Percentiles rank a stretch among this genome's conserved stretches.
phyloP scores from a whole-genome alignment of 2,797 vertebrate species.

The Gephyroberyx darwinii region DNA sequence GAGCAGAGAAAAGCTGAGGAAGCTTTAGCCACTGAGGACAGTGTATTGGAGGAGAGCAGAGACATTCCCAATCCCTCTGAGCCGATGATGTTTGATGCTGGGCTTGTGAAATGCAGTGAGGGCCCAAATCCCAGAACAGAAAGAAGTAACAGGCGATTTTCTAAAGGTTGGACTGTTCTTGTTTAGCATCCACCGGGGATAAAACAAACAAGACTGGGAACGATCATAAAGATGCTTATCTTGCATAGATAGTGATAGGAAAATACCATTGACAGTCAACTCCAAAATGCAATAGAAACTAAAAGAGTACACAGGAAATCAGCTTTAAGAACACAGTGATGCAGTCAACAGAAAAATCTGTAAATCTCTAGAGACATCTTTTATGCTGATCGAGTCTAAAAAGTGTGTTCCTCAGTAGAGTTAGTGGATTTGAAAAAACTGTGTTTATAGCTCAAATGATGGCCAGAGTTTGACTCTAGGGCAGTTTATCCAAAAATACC shows the following conservation, averaged over 20 bases:
- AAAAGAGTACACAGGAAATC: background rate
- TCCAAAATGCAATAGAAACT: background rate
- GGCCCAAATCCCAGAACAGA: slow-evolving; percentile 14
- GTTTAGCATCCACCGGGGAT: background rate
- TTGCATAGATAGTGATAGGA: background rate
- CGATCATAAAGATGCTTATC: background rate
- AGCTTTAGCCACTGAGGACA: background rate
- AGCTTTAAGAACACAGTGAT: background rate
- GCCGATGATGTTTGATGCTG: too few species aligned
- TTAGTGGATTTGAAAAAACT: too few species aligned
- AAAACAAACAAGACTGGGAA: slow-evolving; percentile 21
- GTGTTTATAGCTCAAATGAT: background rate
- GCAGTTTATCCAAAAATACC: too few species aligned
- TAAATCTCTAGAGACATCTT: background rate
- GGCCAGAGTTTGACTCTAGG: background rate
- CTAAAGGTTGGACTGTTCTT: too few species aligned
- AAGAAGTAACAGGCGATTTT: slow-evolving; percentile 13
- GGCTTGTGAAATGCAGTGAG: slow-evolving; percentile 39
- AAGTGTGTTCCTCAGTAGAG: too few species aligned
- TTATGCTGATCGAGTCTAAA: background rate
- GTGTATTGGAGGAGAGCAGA: background rate
- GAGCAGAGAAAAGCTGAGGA: too few species aligned
- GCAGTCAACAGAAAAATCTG: background rate
- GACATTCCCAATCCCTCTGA: slow-evolving; percentile 1
- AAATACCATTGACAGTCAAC: background rate